Percentiles rank a stretch among this genome's conserved stretches.
phyloP scores from a whole-genome alignment of 37 sponge, comb jelly and placozoan species.

The Aphrocallistes beatrix region DNA sequence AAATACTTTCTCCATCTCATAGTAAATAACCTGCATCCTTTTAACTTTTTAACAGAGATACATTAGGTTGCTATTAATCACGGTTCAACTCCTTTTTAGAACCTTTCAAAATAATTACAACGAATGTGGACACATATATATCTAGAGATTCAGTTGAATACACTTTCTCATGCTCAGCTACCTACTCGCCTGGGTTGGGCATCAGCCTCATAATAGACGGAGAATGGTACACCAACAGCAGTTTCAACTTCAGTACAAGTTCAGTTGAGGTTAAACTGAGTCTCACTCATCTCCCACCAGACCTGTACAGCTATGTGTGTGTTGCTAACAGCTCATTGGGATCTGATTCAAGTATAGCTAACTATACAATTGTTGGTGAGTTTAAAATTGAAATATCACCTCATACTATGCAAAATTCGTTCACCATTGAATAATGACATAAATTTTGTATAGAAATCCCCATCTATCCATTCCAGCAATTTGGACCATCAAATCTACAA shows the following conservation, averaged over 20 bases:
- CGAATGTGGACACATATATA: not conserved
- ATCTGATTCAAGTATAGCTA: not conserved
- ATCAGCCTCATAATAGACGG: not conserved
- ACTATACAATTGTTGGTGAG: not conserved
- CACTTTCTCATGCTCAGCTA: not conserved
- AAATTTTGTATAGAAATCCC: not conserved
- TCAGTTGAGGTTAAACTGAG: not conserved
- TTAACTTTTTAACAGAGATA: too few relatives aligned
- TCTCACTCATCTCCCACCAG: not conserved
- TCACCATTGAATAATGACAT: too few relatives aligned
- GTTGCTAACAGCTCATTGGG: not conserved
- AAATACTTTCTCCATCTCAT: too few relatives aligned
- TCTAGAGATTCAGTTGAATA: not conserved
- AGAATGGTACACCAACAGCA: not conserved
- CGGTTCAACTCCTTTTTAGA: too few relatives aligned
- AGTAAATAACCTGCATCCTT: too few relatives aligned
- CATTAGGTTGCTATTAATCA: too few relatives aligned
- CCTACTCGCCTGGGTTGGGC: not conserved
- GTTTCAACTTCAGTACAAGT: not conserved
- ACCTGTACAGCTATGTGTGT: not conserved
- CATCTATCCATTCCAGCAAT: not conserved
- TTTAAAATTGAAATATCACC: not conserved
- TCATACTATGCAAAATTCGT: too few relatives aligned
- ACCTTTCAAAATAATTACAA: not conserved
- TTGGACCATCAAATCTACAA: not conserved